Evolutionary conservation across 1,140 invertebrate genomes (phyloP), one percentile per base, ranked within the genome.

Genomic region (Pectinophora gossypiella): DNA sequence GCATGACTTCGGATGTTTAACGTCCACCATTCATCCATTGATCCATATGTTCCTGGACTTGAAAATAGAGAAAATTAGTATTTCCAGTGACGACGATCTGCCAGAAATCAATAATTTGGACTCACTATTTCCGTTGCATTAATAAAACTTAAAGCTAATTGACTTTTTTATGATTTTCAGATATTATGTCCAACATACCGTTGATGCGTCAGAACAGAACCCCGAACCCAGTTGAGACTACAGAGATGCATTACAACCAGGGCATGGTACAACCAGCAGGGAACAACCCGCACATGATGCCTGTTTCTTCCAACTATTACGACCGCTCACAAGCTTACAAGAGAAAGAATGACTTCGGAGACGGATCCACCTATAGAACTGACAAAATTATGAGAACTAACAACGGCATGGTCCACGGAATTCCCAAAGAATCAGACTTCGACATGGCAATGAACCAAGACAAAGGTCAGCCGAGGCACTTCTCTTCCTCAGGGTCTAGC

Each of bases 371-470:
- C 0, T 87, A 77, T 43, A 75, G 81, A 22, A 72, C 67, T 0
- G 83, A 87, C 40, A 87, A 85, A 66, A 82, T 88, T 22, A 87
- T 87, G 73, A 63, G 83, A 22, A 70, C 75, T n/a, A 81, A 70
- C 21, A 83, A 85, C 51, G 57, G 50, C n/a, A 78, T 76, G 72
- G 67, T 76, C 0, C 78, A 79, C 23, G 69, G 66, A 7, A 19
- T 69, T n/a, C 61, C 70, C 0, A 83, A 84, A 44, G 75, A 80
- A 16, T 38, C 57, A 0, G 79, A 79, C 6, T 83, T 70, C 48
- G 79, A 84, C 20, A 45, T 60, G 19, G 53, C 75, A 9, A 51
- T 15, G 19, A 51, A 59, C 5, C 68, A 69, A 18, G 76, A 83
- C 16, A 77, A 76, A 59, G 15, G 40, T 1, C 68, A 68, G 7